Conservation (phyloP, 1,140 invertebrate species). For the Diorhabda sublineata region DNA sequence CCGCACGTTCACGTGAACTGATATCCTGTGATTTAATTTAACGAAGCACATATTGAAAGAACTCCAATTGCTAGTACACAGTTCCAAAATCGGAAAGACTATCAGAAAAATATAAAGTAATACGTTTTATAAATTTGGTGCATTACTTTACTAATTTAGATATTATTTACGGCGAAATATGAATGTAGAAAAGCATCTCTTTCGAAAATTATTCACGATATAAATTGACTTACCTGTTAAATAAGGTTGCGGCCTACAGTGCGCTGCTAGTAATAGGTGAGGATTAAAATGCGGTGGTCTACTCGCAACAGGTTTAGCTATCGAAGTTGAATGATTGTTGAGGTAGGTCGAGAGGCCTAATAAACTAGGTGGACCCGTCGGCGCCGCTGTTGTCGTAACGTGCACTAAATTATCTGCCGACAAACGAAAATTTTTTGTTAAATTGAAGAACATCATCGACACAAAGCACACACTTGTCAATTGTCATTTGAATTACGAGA, state of each 20-base stretch:
- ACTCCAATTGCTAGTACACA: too few relatives aligned
- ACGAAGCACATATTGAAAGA: too few relatives aligned
- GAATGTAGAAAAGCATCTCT: too few relatives aligned
- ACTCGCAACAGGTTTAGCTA: constrained; percentile 55
- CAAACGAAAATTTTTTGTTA: constrained; percentile 8
- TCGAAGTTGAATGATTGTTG: constrained; percentile 41
- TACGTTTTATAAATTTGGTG: too few relatives aligned
- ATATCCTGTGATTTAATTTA: too few relatives aligned
- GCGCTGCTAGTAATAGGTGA: constrained; percentile 49
- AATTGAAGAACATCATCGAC: not conserved
- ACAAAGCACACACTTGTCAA: too few relatives aligned
- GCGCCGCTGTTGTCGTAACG: constrained; percentile 25
- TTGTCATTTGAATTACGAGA: too few relatives aligned
- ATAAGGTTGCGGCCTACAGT: constrained; percentile 53
- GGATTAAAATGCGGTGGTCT: constrained; percentile 51
- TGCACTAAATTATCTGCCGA: constrained; percentile 44
- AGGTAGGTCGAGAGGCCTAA: constrained; percentile 43
- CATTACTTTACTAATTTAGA: too few relatives aligned
- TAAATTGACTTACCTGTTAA: constrained; percentile 48
- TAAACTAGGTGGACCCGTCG: constrained; percentile 38
- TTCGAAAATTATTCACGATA: not conserved
- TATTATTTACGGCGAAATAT: too few relatives aligned
- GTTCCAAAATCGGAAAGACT: too few relatives aligned
- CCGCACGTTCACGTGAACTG: too few relatives aligned
- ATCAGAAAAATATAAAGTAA: too few relatives aligned